Percentiles rank a stretch among this genome's conserved stretches.
phyloP scores from a whole-genome alignment of 2,797 vertebrate species.

The Enteromius treurensis region DNA sequence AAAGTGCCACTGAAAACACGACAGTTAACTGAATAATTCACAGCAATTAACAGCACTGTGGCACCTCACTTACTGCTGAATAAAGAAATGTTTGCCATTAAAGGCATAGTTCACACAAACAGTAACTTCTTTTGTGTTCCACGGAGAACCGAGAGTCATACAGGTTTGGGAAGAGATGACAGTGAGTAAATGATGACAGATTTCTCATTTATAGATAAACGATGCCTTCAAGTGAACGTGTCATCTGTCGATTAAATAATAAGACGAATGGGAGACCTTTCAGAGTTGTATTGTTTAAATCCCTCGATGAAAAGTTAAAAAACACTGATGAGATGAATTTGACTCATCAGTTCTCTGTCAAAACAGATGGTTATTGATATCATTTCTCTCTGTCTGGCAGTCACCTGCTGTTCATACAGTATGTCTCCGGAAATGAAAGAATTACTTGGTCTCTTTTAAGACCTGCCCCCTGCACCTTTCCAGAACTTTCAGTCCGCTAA shows the following conservation, averaged over 20 bases:
- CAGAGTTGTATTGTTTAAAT: constrained; percentile 27
- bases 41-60: constrained; percentile 27
- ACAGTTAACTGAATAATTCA: constrained; percentile 30
- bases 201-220: not conserved
- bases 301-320: constrained; percentile 25
- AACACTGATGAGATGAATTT: constrained; percentile 26
- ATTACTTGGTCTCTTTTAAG: constrained; percentile 5
- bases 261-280: not conserved
- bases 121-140: not conserved
- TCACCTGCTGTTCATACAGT: constrained; percentile 21
- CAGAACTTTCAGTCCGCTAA: not conserved
- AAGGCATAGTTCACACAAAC: not conserved
- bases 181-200: not conserved
- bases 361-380: constrained; percentile 26
- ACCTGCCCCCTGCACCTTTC: not conserved
- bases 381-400: constrained; percentile 47
- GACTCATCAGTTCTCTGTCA: constrained; percentile 31
- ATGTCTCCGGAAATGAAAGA: constrained; percentile 22
- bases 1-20: constrained; percentile 35
- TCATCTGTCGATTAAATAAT: not conserved
- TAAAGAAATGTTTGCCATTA: constrained; percentile 18
- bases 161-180: not conserved
- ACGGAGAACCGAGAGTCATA: not conserved
- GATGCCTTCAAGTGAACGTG: not conserved
- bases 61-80: constrained; percentile 31